These are phyloP conservation scores for Helicoverpa armigera DNA, from an alignment of 1,140 invertebrate genomes.

Conservation along the genomic window DNA sequence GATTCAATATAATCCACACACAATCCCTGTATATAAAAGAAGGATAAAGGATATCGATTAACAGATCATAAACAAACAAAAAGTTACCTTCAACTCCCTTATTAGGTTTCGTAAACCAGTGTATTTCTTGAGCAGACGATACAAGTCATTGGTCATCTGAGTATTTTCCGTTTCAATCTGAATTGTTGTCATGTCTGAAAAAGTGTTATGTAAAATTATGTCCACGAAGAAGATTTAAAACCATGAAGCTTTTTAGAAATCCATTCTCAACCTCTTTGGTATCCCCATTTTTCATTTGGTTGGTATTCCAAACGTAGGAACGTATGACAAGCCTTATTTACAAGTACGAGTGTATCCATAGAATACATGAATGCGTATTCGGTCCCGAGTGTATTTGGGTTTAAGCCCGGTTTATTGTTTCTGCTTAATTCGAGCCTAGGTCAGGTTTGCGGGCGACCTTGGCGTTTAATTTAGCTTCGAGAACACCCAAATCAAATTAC, in stretches of 20 bases:
- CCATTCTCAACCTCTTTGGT: background rate
- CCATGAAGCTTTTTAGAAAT: too few species aligned
- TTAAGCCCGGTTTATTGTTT: slow-evolving; percentile 59
- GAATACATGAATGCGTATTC: slow-evolving; percentile 24
- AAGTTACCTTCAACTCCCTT: slow-evolving; percentile 93
- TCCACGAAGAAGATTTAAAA: too few species aligned
- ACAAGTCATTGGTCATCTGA: slow-evolving; percentile 97
- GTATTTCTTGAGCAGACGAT: slow-evolving; percentile 96
- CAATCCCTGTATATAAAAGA: too few species aligned
- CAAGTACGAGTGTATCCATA: slow-evolving; percentile 3
- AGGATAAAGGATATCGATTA: too few species aligned
- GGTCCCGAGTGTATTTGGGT: slow-evolving; percentile 37
- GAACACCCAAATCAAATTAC: slow-evolving; percentile 54
- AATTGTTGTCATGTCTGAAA: slow-evolving; percentile 96
- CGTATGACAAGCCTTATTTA: background rate
- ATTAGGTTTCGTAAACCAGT: slow-evolving; percentile 95
- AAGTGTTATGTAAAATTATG: background rate
- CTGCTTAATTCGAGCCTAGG: slow-evolving; percentile 58
- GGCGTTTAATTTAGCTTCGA: slow-evolving; percentile 56
- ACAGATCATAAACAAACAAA: background rate
- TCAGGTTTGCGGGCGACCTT: slow-evolving; percentile 44
- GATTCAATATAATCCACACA: too few species aligned
- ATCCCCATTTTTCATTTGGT: too few species aligned
- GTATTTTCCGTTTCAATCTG: slow-evolving; percentile 97
- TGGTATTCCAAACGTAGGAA: background rate